Evolutionary conservation across 2,113 vertebrate genomes (phyloP).

Genomic region (Andinoacara biseriatus): DNA sequence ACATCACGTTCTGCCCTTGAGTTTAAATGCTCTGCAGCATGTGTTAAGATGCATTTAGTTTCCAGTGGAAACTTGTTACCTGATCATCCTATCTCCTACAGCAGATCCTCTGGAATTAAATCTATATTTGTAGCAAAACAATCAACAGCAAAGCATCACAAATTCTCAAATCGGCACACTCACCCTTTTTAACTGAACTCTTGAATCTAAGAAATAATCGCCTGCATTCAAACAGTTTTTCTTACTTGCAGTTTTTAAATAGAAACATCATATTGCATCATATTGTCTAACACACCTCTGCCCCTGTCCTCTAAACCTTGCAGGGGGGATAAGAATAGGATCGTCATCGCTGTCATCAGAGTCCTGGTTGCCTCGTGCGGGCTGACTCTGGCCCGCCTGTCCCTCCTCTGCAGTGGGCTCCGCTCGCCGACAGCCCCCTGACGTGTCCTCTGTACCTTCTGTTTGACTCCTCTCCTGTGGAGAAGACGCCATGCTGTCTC

Average conservation of each 20-base stretch:
- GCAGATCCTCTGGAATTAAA: slow-evolving; percentile 97
- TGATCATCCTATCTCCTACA: slow-evolving; percentile 99
- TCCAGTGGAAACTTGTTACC: slow-evolving; percentile 85
- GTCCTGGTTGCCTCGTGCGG: slow-evolving; percentile 84
- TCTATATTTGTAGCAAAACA: slow-evolving; percentile 84
- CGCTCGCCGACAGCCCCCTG: slow-evolving; percentile 70
- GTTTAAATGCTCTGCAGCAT: slow-evolving; percentile 34
- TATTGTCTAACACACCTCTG: slow-evolving; percentile 84
- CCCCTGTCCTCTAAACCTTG: slow-evolving; percentile 89
- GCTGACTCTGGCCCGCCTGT: slow-evolving; percentile 74
- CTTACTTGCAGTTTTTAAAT: background rate
- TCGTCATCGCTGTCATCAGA: slow-evolving; percentile 97
- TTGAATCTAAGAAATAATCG: background rate
- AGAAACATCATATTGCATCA: background rate
- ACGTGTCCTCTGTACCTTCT: slow-evolving; percentile 53
- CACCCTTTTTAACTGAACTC: background rate
- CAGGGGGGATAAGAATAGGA: slow-evolving; percentile 90
- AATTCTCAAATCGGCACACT: slow-evolving; percentile 12
- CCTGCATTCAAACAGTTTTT: background rate
- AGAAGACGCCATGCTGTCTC: background rate
- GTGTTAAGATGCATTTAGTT: slow-evolving; percentile 60
- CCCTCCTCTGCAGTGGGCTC: slow-evolving; percentile 56
- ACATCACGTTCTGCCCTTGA: slow-evolving; percentile 7
- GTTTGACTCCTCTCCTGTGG: slow-evolving; percentile 41
- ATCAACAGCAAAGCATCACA: slow-evolving; percentile 79